Conservation (phyloP, 1,140 invertebrate species). For the Psilanteris sp. region DNA sequence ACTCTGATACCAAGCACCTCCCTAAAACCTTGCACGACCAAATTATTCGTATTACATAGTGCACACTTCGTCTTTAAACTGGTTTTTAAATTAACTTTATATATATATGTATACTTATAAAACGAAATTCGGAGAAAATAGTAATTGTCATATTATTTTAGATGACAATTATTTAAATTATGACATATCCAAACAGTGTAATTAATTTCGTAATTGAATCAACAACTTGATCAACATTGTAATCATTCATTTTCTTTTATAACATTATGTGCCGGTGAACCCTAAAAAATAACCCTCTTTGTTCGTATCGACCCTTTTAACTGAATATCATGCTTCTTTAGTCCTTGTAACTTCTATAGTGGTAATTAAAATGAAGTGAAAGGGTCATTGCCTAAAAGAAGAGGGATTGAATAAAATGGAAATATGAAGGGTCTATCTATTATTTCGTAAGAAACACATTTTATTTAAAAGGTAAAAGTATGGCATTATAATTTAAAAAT, state of each 20-base stretch:
- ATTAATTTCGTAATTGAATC: constrained; percentile 42
- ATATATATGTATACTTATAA: no score
- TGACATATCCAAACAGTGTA: background rate
- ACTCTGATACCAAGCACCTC: constrained; percentile 43
- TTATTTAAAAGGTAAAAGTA: constrained; percentile 11
- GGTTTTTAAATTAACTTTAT: background rate
- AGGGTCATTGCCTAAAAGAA: constrained; percentile 25
- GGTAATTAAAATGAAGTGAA: constrained; percentile 49
- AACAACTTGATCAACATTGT: constrained; percentile 35
- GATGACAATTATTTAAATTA: no score
- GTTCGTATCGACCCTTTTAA: constrained; percentile 38
- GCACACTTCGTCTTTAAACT: constrained; percentile 43
- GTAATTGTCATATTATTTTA: no score
- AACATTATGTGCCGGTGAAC: constrained; percentile 27
- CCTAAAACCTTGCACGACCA: constrained; percentile 58
- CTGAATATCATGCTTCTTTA: constrained; percentile 30
- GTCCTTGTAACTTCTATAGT: constrained; percentile 30
- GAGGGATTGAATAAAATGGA: background rate
- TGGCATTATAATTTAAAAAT: no score
- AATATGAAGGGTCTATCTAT: constrained; percentile 34
- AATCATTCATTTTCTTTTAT: constrained; percentile 41
- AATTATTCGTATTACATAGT: constrained; percentile 47
- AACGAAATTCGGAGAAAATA: no score
- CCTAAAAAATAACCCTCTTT: constrained; percentile 35
- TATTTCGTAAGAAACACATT: constrained; percentile 12